Base-by-base conservation (phyloP, 2,888 invertebrate genomes). In the Cylindroiulus punctatus region DNA sequence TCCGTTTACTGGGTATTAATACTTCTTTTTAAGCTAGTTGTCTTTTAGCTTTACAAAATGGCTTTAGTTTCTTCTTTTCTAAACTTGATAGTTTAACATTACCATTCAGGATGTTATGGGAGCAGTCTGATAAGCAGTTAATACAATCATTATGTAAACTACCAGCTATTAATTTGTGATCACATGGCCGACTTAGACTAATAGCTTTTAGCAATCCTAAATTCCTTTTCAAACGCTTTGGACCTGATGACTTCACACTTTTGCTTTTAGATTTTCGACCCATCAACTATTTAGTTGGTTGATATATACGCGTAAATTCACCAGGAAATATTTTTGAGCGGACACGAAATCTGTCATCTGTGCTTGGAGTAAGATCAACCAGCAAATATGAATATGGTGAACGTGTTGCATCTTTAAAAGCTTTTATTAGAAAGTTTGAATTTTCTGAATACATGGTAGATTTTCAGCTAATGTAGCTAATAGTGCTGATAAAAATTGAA, bases 381-480 rank as follows among this genome's bases (percentile, higher is more conserved):
- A 84, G 19, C 81, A 87, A 84, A 85, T 87, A 87, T 22, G 76
- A 44, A 40, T 42, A 86, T 19, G 87, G 84, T 26, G 76, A 57
- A 1, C 17, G 32, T 7, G 87, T 87, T 22, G 86, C 87, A 47
- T 84, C 84, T 19, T 87, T 84, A 84, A 76, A 87, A 14, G 84
- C 84, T 36, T 86, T 17, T 1, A 76, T 22, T 2, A 87, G 26
- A 5, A 44, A 30, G 65, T 86, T 86, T 8, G 22, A 4, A 26
- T 86, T 86, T 26, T 30, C 36, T 8, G 84, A 65, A 81, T 76
- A 86, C 42, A 87, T 42, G n/a, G n/a, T n/a, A n/a, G n/a, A n/a
- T n/a, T n/a, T 36, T 36, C 36, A 36, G 36, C 36, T 4, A 36
- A 36, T 2, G 36, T 7, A 36, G 7, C 36, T 4, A 36, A 36